Evolutionary conservation across 2,888 invertebrate genomes (phyloP), one percentile per base, ranked within the genome.

Genomic region (Clanis bilineata): DNA sequence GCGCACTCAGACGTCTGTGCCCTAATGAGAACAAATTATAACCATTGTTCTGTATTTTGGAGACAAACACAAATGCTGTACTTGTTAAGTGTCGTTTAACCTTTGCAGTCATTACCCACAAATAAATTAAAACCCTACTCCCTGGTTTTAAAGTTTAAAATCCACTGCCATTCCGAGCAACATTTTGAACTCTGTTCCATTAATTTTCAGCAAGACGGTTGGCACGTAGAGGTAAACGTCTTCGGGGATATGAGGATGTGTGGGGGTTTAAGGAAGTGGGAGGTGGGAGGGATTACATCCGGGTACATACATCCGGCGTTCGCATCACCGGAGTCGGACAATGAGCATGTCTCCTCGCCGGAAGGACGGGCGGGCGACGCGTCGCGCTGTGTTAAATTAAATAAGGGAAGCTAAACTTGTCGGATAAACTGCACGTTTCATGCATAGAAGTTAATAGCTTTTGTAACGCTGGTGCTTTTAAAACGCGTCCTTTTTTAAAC

Each of bases 251-350:
- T 57, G 59, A 64, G 67, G 64, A 67, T 54, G 59, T 65, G 58
- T 63, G 58, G 55, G 63, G 62, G 3, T 28, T 22, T 45, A 12
- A 12, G 45, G 45, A 45, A 22, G 22, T 10, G 23, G 41, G 57
- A 54, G 63, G 58, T 47, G 62, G 63, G 28, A 67, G 55, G 56
- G 66, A 59, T 61, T 62, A 68, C 63, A 70, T 72, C 73, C 73
- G 72, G 72, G 61, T 67, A 58, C 62, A 65, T 64, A 67, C 64
- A 68, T 72, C 70, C 73, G 72, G 64, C 63, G 62, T 64, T 65
- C 67, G 67, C 70, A 66, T 68, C 73, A 63, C 63, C 32, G 65
- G 63, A 32, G 51, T 28, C 62, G 67, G 73, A 73, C 73, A 73
- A 72, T 70, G 64, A 65, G 60, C 62, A 63, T 66, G 70, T 66